Evolutionary conservation across 2,888 invertebrate genomes (phyloP).

Genomic region (Eristalis pertinax): DNA sequence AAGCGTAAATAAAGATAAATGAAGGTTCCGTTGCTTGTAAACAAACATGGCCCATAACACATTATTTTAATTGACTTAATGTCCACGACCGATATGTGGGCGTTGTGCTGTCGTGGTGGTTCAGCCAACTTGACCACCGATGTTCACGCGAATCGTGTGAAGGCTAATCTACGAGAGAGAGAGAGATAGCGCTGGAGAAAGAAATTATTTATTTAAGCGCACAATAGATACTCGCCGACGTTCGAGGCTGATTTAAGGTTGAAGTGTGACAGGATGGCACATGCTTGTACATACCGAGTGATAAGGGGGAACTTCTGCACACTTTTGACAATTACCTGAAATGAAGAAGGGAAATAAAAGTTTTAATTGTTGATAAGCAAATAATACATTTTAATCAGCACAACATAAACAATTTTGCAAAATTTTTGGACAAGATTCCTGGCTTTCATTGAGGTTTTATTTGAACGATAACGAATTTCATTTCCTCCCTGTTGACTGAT

Average conservation of each 20-base stretch:
- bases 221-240: no score
- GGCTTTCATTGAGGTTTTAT: neutral
- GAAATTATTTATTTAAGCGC: neutral
- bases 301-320: no score
- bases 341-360: neutral
- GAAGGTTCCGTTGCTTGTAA: slow-evolving; percentile 21
- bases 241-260: no score
- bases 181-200: neutral
- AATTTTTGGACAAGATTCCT: neutral
- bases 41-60: slow-evolving; percentile 29
- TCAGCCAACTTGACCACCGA: slow-evolving; percentile 21
- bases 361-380: neutral
- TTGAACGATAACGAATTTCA: neutral
- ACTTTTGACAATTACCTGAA: slow-evolving; percentile 27
- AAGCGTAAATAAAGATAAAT: slow-evolving; percentile 32
- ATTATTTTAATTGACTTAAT: slow-evolving; percentile 36
- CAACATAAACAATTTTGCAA: no score
- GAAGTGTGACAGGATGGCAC: no score
- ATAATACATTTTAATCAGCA: no score
- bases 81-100: neutral
- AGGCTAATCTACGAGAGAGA: neutral
- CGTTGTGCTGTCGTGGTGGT: neutral
- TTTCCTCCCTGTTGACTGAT: neutral
- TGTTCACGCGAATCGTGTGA: neutral
- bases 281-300: no score